Percentiles rank a stretch among this genome's conserved stretches.
These are phyloP conservation scores for Dryocosmus kuriphilus DNA, from an alignment of 2,888 invertebrate genomes.

Conservation along the genomic window DNA sequence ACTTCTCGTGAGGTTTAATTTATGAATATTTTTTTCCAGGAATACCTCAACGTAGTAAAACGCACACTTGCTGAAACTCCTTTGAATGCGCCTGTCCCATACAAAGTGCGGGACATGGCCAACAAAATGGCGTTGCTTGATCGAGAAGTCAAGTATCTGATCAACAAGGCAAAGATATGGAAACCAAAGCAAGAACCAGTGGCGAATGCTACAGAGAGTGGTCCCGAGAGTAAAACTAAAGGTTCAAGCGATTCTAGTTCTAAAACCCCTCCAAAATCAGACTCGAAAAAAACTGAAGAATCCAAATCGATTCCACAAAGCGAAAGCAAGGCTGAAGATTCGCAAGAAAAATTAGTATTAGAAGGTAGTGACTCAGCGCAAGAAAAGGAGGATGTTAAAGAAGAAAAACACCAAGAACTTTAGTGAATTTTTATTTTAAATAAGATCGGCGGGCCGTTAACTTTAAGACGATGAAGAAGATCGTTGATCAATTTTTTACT, in stretches of 20 bases:
- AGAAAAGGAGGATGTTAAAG: slow-evolving; percentile 41
- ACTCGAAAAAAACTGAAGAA: slow-evolving; percentile 68
- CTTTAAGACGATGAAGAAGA: slow-evolving; percentile 27
- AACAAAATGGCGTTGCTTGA: slow-evolving; percentile 93
- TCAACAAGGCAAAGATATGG: slow-evolving; percentile 95
- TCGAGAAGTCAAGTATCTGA: slow-evolving; percentile 95
- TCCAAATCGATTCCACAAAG: slow-evolving; percentile 59
- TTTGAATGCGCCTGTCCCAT: slow-evolving; percentile 85
- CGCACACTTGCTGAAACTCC: slow-evolving; percentile 76
- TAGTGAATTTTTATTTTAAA: slow-evolving; percentile 60
- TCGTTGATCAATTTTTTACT: slow-evolving; percentile 45
- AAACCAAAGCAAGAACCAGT: slow-evolving; percentile 82
- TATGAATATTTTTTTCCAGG: slow-evolving; percentile 69
- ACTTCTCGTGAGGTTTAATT: neutral
- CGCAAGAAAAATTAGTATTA: slow-evolving; percentile 59
- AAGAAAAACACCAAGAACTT: slow-evolving; percentile 68
- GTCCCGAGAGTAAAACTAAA: slow-evolving; percentile 61
- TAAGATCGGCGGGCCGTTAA: slow-evolving; percentile 32
- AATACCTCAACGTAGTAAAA: slow-evolving; percentile 79
- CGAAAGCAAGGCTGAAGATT: slow-evolving; percentile 63
- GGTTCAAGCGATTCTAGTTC: slow-evolving; percentile 52
- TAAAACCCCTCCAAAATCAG: slow-evolving; percentile 53
- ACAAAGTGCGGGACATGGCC: slow-evolving; percentile 90
- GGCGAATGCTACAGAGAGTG: slow-evolving; percentile 63
- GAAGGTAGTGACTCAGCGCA: slow-evolving; percentile 41